Evolutionary conservation across 2,113 vertebrate genomes (phyloP), one percentile per base, ranked within the genome.

Genomic region (Limnothrissa miodon): DNA sequence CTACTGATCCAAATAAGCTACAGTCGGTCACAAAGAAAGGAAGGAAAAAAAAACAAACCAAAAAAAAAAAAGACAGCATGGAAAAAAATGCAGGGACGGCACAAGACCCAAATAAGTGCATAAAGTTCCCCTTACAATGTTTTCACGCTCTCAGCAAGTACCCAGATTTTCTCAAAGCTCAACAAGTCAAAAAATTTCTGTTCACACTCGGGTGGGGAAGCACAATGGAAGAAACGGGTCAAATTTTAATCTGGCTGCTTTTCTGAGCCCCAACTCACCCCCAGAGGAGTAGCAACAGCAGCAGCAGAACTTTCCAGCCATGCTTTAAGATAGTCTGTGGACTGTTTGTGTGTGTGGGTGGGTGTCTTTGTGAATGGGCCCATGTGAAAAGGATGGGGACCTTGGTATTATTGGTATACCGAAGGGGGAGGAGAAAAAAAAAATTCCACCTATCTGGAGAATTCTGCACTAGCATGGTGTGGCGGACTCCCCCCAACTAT

Each of bases 121-220:
- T 36, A 11, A 5, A 74, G 66, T 74, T 74, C 36, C 66, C 17
- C 66, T 74, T 13, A 74, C 66, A 74, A 33, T 4, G 66, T 74
- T 74, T 74, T 74, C 11, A 74, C 2, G n/a, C 13, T 78, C 17
- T 39, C 66, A n/a, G 25, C 36, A 10, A 66, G 42, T 4, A 39
- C 62, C 36, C 78, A 39, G 39, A 66, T 10, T 33, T 56, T 25
- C 74, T 33, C 19, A 23, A 36, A 82, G 45, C 56, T 79, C 66
- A 79, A 81, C 42, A 74, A 78, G 39, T 48, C 59, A 39, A 39
- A 25, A 78, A 84, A 84, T 80, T 29, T 21, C 36, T 2, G 70
- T 80, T 88, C 78, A 80, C 82, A 88, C 42, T 81, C 53, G 36
- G 44, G 39, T 82, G 82, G 51, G n/a, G 48, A 84, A 78, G 78